Evolutionary conservation across 2,797 vertebrate genomes (phyloP).

Genomic region (Enteromius viviparus): DNA sequence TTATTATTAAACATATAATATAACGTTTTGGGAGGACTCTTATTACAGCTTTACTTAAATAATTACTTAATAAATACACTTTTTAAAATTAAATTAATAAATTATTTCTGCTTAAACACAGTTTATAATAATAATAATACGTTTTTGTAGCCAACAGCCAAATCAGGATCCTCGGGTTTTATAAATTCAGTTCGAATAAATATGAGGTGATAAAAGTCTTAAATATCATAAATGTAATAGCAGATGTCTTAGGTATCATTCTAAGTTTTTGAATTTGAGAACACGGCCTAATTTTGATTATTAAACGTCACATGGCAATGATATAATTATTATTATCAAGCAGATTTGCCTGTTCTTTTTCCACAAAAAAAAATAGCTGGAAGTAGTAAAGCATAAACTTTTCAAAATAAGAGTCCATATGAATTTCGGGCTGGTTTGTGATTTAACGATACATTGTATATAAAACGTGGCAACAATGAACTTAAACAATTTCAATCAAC

Average conservation of each 20-base stretch:
- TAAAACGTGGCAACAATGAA: not conserved
- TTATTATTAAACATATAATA: not conserved
- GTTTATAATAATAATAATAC: not conserved
- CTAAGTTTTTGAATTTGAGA: not conserved
- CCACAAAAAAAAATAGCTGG: not conserved
- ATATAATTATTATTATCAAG: not conserved
- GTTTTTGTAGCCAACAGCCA: not conserved
- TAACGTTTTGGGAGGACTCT: not conserved
- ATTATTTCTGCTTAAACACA: too few species aligned
- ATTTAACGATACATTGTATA: not conserved
- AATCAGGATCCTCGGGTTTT: not conserved
- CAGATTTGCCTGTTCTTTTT: too few species aligned
- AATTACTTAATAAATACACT: too few species aligned
- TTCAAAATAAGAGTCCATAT: not conserved
- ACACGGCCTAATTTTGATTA: not conserved
- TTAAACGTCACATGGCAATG: not conserved
- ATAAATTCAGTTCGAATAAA: not conserved
- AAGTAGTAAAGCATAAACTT: not conserved
- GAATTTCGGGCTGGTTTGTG: not conserved
- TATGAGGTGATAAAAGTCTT: not conserved
- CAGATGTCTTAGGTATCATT: too few species aligned
- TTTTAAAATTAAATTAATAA: too few species aligned
- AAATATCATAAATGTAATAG: not conserved
- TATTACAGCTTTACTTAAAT: not conserved
- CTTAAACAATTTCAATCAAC: too few species aligned